These are phyloP conservation scores for Thaumetopoea pityocampa DNA, from an alignment of 1,140 invertebrate genomes.

Conservation along the genomic window DNA sequence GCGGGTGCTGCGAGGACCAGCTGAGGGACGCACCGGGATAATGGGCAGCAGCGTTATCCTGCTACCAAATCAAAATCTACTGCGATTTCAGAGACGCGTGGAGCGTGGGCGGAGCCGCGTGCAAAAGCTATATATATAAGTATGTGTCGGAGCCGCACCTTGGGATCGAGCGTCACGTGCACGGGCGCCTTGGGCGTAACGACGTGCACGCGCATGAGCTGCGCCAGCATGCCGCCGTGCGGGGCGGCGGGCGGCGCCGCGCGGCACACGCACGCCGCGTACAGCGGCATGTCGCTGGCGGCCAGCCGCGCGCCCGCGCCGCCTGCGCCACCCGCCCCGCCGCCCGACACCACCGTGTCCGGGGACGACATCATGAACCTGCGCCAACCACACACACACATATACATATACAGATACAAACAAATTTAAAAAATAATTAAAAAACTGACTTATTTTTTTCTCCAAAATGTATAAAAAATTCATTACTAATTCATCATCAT, in stretches of 20 bases:
- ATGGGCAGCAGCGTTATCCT: too few relatives aligned
- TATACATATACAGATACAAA: too few relatives aligned
- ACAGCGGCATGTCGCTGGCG: constrained; percentile 91
- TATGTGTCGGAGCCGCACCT: constrained; percentile 61
- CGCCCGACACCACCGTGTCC: constrained; percentile 81
- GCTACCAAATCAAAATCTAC: too few relatives aligned
- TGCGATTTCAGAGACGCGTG: background rate
- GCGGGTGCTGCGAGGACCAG: too few relatives aligned
- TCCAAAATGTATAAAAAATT: too few relatives aligned
- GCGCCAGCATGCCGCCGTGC: constrained; percentile 86
- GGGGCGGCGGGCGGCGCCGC: constrained; percentile 78
- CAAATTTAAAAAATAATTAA: too few relatives aligned
- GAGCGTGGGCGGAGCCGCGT: background rate
- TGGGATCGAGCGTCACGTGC: constrained; percentile 90
- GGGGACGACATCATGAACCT: constrained; percentile 95
- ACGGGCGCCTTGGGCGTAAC: constrained; percentile 95
- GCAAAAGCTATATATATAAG: background rate
- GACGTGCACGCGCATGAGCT: constrained; percentile 95
- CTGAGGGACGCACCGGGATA: too few relatives aligned
- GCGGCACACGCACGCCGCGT: constrained; percentile 90
- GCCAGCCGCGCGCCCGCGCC: constrained; percentile 77
- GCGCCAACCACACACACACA: background rate
- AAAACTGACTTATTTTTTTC: too few relatives aligned
- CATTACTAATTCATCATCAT: too few relatives aligned
- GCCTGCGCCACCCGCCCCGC: constrained; percentile 73